phyloP scores from a whole-genome alignment of 2,113 vertebrate genomes.

The Macroglossus sobrinus region DNA sequence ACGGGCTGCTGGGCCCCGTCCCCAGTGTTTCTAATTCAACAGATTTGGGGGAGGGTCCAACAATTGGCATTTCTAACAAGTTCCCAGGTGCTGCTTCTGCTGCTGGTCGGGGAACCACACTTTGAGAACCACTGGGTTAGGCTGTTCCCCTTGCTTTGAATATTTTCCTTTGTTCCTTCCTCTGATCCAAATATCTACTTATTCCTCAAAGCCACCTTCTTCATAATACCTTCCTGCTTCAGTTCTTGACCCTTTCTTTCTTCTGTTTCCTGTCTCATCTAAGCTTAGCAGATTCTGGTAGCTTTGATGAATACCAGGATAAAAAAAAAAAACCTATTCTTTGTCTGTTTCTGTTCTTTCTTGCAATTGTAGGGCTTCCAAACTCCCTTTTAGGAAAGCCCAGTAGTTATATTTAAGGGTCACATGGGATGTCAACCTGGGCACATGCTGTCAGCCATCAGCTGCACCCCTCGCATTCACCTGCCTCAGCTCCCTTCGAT shows the following conservation, averaged over 20 bases:
- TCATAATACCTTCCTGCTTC: neutral
- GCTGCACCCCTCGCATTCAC: rapidly evolving
- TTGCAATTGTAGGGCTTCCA: neutral
- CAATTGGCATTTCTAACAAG: neutral
- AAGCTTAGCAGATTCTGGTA: neutral
- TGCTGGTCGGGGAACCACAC: neutral
- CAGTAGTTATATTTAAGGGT: neutral
- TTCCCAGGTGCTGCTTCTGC: neutral
- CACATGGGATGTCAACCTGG: neutral
- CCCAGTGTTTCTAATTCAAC: neutral
- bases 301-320: neutral
- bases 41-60: neutral
- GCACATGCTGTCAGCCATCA: rapidly evolving
- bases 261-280: neutral
- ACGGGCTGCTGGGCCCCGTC: too few species aligned
- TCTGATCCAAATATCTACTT: neutral
- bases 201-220: neutral
- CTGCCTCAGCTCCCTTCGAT: neutral
- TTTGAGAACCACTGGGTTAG: neutral
- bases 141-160: neutral
- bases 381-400: neutral
- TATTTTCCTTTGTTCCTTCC: neutral
- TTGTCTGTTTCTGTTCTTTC: neutral
- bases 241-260: neutral
- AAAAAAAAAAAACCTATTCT: neutral